phyloP scores from a whole-genome alignment of 2,113 vertebrate genomes.

The Sakesphorus luctuosus region DNA sequence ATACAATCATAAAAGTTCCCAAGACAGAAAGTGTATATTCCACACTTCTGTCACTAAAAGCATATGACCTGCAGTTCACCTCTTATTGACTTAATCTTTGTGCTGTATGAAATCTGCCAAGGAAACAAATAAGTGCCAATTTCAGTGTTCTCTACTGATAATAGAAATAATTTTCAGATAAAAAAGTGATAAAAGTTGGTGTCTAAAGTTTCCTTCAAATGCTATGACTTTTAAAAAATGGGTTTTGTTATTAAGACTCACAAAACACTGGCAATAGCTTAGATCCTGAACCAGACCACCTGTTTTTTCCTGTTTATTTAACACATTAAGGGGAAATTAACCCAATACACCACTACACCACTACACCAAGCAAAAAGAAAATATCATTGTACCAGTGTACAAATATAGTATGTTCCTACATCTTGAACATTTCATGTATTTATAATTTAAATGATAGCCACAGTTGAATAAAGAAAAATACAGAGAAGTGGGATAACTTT shows the following conservation, averaged over 20 bases:
- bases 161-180: background rate
- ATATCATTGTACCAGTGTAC: background rate
- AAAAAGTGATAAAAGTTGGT: background rate
- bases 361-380: background rate
- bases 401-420: background rate
- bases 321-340: background rate
- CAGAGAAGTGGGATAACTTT: background rate
- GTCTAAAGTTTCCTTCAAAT: background rate
- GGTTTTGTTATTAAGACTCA: background rate
- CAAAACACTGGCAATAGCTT: background rate
- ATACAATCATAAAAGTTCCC: background rate
- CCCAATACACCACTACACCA: background rate
- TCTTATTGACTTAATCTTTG: background rate
- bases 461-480: background rate
- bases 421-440: background rate
- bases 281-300: background rate
- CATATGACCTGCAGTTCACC: background rate
- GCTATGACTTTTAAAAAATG: fast-evolving
- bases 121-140: background rate
- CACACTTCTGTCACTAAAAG: background rate
- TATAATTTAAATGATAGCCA: background rate
- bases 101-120: background rate
- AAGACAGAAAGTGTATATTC: background rate
- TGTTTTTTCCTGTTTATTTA: background rate
- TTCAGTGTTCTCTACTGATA: background rate